These are phyloP conservation scores for Acanthacorydalis orientalis DNA, from an alignment of 2,888 invertebrate genomes.

Conservation along the genomic window DNA sequence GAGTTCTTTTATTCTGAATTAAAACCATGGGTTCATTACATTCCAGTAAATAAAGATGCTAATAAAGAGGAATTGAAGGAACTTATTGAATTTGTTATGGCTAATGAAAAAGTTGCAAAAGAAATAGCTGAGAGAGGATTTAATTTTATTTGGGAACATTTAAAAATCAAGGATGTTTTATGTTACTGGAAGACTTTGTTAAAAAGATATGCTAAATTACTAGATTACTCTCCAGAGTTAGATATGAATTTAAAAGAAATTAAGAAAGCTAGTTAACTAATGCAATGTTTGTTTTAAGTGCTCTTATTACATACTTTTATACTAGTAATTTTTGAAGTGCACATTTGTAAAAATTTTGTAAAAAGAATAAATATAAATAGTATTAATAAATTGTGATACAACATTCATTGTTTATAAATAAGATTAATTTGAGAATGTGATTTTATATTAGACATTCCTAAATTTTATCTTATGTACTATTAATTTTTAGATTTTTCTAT, in stretches of 20 bases:
- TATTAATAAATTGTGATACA: too few relatives aligned
- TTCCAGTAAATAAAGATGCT: constrained; percentile 56
- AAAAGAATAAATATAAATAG: too few relatives aligned
- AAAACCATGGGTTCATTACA: constrained; percentile 90
- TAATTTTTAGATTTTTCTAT: too few relatives aligned
- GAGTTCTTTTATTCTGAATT: constrained; percentile 88
- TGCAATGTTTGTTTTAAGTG: too few relatives aligned
- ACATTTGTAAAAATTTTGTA: too few relatives aligned
- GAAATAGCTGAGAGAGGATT: constrained; percentile 72
- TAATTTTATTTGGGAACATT: constrained; percentile 66
- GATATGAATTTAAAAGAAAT: constrained; percentile 32
- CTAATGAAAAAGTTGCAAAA: constrained; percentile 54
- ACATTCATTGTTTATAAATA: too few relatives aligned
- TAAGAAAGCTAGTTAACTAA: background rate
- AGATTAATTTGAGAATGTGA: too few relatives aligned
- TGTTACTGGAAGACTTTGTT: constrained; percentile 80
- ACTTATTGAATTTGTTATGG: constrained; percentile 55
- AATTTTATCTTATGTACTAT: too few relatives aligned
- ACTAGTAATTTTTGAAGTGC: too few relatives aligned
- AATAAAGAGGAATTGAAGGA: constrained; percentile 50
- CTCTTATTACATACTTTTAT: too few relatives aligned
- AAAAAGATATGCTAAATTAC: constrained; percentile 51
- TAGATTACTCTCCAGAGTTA: constrained; percentile 45
- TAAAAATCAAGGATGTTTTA: constrained; percentile 62
- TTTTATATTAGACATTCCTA: too few relatives aligned